These are phyloP conservation scores for Drosophila peninsularis DNA, from an alignment of 2,888 invertebrate species.

Conservation along the genomic window DNA sequence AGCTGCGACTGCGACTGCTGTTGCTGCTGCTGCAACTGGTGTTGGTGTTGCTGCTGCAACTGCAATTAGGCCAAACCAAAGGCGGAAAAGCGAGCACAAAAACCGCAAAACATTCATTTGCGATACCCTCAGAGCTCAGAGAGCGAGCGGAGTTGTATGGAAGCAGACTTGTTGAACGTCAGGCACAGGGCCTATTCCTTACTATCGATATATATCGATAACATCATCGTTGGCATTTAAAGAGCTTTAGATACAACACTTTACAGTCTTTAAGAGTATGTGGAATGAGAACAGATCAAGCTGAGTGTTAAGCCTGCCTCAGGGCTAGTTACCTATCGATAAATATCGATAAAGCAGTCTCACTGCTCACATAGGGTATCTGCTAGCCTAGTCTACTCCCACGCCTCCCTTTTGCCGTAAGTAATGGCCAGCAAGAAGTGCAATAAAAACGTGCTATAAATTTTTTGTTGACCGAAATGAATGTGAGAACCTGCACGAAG, in stretches of 20 bases:
- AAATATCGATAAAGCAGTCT: no score
- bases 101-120: constrained; percentile 50
- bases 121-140: not conserved
- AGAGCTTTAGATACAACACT: no score
- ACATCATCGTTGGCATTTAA: no score
- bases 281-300: no score
- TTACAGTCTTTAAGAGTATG: no score
- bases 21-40: not conserved
- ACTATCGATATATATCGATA: no score
- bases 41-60: constrained; percentile 14
- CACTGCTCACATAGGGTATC: not conserved
- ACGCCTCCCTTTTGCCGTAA: constrained; percentile 25
- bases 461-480: constrained; percentile 32
- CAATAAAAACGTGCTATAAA: constrained; percentile 63
- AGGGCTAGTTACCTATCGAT: no score
- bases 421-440: constrained; percentile 46
- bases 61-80: constrained; percentile 59
- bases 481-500: constrained; percentile 25
- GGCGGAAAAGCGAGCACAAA: constrained; percentile 31
- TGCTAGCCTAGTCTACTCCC: not conserved
- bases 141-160: not conserved
- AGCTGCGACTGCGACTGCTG: constrained; percentile 14
- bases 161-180: not conserved
- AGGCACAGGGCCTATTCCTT: no score
- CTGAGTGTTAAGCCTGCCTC: no score